Base-by-base conservation (phyloP, 1,140 invertebrate genomes). In the Drosophila persimilis region DNA sequence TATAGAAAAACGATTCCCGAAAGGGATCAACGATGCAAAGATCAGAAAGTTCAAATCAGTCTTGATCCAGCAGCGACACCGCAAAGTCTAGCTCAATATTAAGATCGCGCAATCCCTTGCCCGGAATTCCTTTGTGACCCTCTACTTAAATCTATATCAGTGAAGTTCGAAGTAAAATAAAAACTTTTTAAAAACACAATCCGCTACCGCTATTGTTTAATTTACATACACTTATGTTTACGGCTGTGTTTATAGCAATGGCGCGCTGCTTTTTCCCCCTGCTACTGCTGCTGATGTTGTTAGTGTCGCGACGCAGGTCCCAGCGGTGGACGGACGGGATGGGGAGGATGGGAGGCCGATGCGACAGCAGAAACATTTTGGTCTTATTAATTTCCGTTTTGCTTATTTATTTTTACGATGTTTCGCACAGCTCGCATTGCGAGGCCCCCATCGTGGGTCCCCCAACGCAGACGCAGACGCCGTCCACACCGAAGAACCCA, bases 331-430 rank as follows among this genome's bases (percentile, higher is more conserved):
- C 20, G 20, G 20, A 20, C 20, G 20, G 20, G 20, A 2, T 20
- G 20, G 41, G 62, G 61, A 44, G 54, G 46, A 63, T 54, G 53
- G 74, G 50, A 44, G 50, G 64, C 41, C 48, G 56, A 22, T 47
- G 31, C 41, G 50, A 60, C 56, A 73, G 26, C 26, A 47, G 43
- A 66, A 72, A 59, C 56, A 54, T 73, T 80, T 66, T 53, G 71
- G 65, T 75, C 65, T 80, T 80, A 80, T 80, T 80, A 80, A 80
- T 80, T 80, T 80, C 77, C 77, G 77, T 80, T 80, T 80, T 80
- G 77, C 77, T 73, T 81, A 80, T 77, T 80, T 80, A 81, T 81
- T 77, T 81, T 81, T 63, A 77, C 62, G 73, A 73, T 66, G 45
- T 62, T 56, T 56, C 62, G 57, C 55, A 65, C 53, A 75, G 61